These are phyloP conservation scores for Paraplagusia blochii DNA, from an alignment of 2,113 vertebrate genomes.

Conservation along the genomic window DNA sequence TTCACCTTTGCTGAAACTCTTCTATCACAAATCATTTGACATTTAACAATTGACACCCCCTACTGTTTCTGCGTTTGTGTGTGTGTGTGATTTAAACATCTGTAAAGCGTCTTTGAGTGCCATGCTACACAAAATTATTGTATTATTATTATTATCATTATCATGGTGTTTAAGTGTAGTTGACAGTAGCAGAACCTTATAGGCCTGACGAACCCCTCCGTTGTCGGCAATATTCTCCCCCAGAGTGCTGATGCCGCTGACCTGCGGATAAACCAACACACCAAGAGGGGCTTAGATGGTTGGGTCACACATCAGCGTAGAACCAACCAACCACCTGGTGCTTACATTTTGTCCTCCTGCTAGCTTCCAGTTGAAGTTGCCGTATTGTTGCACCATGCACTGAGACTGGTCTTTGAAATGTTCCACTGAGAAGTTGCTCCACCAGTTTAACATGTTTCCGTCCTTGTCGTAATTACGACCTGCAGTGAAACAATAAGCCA, in stretches of 20 bases:
- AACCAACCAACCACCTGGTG: background rate
- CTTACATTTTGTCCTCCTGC: conserved; percentile 86
- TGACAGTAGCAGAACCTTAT: conserved; percentile 79
- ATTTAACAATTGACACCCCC: too few relatives aligned
- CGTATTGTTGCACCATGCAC: conserved; percentile 92
- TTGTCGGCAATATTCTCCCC: conserved; percentile 98
- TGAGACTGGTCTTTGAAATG: conserved; percentile 89
- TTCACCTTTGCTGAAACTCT: too few relatives aligned
- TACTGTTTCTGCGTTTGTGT: too few relatives aligned
- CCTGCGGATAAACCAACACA: conserved; percentile 65
- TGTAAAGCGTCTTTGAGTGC: too few relatives aligned
- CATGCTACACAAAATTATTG: too few relatives aligned
- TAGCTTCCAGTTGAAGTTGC: conserved; percentile 91
- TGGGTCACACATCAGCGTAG: background rate
- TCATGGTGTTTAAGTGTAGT: conserved; percentile 1
- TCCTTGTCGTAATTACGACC: conserved; percentile 95
- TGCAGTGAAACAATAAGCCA: conserved; percentile 66
- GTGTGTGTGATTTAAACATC: too few relatives aligned
- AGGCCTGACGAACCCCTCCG: conserved; percentile 92
- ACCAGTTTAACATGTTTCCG: conserved; percentile 97
- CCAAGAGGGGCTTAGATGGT: conserved; percentile 7
- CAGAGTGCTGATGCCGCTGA: conserved; percentile 92
- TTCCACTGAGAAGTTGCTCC: conserved; percentile 91
- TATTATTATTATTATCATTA: too few relatives aligned
- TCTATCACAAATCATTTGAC: too few relatives aligned